Percentiles rank a stretch among this genome's conserved stretches.
Evolutionary conservation across 92 coral and sea anemone species (phyloP).

Genomic region (Isaurus tuberculatus): DNA sequence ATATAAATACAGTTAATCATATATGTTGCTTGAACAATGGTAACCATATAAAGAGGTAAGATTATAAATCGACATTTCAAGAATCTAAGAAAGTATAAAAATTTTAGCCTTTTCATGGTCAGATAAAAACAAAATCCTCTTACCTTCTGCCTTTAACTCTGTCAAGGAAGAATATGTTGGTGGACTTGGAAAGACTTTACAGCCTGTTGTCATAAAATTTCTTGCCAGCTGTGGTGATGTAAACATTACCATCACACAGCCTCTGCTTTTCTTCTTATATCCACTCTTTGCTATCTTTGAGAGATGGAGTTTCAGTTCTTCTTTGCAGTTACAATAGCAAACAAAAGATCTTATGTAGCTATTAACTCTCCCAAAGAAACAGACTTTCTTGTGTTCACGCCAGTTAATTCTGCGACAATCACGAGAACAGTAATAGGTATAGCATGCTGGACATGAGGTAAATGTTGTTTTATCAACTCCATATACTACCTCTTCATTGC

Average conservation of each 20-base stretch:
- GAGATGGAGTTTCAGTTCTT: slow-evolving; percentile 82
- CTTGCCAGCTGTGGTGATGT: slow-evolving; percentile 88
- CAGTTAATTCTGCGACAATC: slow-evolving; percentile 94
- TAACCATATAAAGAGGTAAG: too few relatives aligned
- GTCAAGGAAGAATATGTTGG: slow-evolving; percentile 84
- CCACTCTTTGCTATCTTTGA: slow-evolving; percentile 90
- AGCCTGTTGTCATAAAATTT: slow-evolving; percentile 95
- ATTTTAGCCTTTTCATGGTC: not conserved
- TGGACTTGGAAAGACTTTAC: slow-evolving; percentile 89
- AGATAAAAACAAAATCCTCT: not conserved
- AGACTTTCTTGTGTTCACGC: slow-evolving; percentile 94
- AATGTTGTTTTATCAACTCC: slow-evolving; percentile 87
- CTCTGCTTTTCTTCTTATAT: slow-evolving; percentile 85
- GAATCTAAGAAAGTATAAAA: too few relatives aligned
- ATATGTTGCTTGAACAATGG: too few relatives aligned
- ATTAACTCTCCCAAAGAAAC: slow-evolving; percentile 95
- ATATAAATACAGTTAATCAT: too few relatives aligned
- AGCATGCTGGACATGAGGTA: slow-evolving; percentile 97
- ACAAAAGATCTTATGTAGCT: slow-evolving; percentile 93
- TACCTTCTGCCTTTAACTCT: slow-evolving; percentile 72
- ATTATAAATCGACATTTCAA: too few relatives aligned
- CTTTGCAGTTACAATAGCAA: slow-evolving; percentile 87
- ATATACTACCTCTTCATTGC: slow-evolving; percentile 76
- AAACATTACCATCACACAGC: slow-evolving; percentile 94
- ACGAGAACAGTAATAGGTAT: slow-evolving; percentile 89